Conservation (phyloP, 2,113 vertebrate species). For the Apaloderma vittatum region DNA sequence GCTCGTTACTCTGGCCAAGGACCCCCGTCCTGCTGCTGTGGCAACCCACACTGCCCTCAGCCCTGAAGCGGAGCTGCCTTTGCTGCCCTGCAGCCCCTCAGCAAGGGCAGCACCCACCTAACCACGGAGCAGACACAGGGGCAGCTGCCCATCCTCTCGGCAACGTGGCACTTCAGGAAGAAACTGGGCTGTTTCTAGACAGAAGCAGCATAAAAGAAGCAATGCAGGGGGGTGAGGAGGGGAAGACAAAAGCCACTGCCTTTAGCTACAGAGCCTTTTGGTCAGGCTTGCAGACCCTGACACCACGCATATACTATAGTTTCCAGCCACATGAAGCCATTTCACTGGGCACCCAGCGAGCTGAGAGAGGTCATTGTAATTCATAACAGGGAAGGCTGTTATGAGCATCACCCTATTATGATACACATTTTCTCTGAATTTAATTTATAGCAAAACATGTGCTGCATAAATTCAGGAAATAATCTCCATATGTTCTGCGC, state of each 20-base stretch:
- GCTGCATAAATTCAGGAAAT: slow-evolving; percentile 56
- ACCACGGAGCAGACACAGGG: neutral
- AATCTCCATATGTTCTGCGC: slow-evolving; percentile 57
- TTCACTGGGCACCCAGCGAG: neutral
- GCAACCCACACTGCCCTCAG: neutral
- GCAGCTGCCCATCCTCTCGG: neutral
- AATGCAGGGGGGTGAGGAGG: neutral
- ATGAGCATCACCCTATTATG: slow-evolving; percentile 53
- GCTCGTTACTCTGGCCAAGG: neutral
- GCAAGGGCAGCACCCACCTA: neutral
- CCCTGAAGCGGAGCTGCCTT: neutral
- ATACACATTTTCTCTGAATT: slow-evolving; percentile 65
- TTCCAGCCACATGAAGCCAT: slow-evolving; percentile 22
- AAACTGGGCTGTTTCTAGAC: neutral
- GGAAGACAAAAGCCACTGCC: neutral
- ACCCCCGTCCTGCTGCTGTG: neutral
- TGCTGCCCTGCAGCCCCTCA: neutral
- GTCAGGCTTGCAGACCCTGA: slow-evolving; percentile 1
- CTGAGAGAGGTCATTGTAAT: slow-evolving; percentile 56
- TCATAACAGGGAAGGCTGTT: slow-evolving; percentile 42
- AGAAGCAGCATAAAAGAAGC: neutral
- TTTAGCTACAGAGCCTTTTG: neutral
- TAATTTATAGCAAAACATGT: slow-evolving; percentile 71
- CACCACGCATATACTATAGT: neutral
- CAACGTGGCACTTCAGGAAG: neutral